These are phyloP conservation scores for Leptura quadrifasciata DNA, from an alignment of 2,888 invertebrate genomes.

Conservation along the genomic window DNA sequence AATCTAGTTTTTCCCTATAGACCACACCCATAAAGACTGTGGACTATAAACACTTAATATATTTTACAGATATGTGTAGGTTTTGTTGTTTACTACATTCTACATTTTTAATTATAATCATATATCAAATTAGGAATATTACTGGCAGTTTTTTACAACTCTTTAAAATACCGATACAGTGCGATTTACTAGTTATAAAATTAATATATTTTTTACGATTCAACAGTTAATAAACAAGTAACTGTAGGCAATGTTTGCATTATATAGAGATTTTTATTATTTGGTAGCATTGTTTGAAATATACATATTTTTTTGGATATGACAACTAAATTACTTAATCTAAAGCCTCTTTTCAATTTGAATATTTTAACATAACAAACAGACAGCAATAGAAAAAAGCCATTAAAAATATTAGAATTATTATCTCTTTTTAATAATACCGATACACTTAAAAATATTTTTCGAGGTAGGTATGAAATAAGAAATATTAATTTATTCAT, in stretches of 20 bases:
- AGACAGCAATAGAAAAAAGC: conserved; percentile 37
- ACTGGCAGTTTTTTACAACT: conserved; percentile 36
- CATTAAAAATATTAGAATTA: conserved; percentile 42
- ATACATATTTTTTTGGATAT: conserved; percentile 26
- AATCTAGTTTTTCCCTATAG: conserved; percentile 55
- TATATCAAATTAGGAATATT: conserved; percentile 17
- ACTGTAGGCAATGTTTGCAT: neutral
- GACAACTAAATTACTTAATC: conserved; percentile 38
- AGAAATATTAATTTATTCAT: conserved; percentile 54
- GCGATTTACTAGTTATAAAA: conserved; percentile 24
- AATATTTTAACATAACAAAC: conserved; percentile 39
- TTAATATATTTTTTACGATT: conserved; percentile 5
- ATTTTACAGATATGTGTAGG: conserved; percentile 52
- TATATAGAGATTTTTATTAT: conserved; percentile 12
- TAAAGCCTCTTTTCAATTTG: conserved; percentile 33
- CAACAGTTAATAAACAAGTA: neutral
- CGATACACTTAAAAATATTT: conserved; percentile 35
- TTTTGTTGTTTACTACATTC: conserved; percentile 51
- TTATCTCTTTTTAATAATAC: conserved; percentile 39
- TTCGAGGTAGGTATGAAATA: conserved; percentile 43
- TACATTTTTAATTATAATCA: conserved; percentile 46
- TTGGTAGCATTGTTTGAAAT: conserved; percentile 22
- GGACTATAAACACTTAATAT: conserved; percentile 47
- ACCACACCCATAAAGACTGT: conserved; percentile 51
- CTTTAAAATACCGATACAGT: conserved; percentile 31